Evolutionary conservation across 1,140 invertebrate genomes (phyloP), one percentile per base, ranked within the genome.

Genomic region (Drosophila trapezifrons): DNA sequence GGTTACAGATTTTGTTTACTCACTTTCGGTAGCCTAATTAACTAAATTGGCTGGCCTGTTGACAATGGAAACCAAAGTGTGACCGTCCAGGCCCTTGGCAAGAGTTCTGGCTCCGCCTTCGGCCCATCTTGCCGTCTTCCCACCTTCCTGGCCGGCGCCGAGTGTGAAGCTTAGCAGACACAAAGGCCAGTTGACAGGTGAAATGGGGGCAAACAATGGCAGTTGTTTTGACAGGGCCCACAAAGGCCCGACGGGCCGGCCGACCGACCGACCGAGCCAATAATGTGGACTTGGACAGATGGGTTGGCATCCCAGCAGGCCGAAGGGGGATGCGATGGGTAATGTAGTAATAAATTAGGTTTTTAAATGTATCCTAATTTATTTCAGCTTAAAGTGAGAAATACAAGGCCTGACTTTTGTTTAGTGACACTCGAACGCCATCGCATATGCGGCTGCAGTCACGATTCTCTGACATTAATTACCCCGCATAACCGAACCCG

Each of bases 11-110:
- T 70, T 47, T 75, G 67, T 80, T 81, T 81, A 73, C 52, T 54
- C 40, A 45, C 58, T 86, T 81, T 58, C 77, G 65, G 66, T 73
- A 76, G 72, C 54, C 67, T 81, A 81, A 81, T 81, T 78, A 81
- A 78, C 56, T 64, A 66, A 76, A 79, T 63, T 70, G 80, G 29
- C 38, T 78, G 60, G 45, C 54, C 27, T 78, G 77, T 46, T 76
- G 73, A 76, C 72, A 76, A 76, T 76, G 49, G 54, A 58, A 47
- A 57, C 69, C 66, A 37, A 49, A 72, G 66, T 71, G 66, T 35
- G 46, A 43, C 62, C 42, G 25, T 22, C 32, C 22, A n/a, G 27
- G 12, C 25, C 20, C 32, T 54, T 18, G 67, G 52, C 43, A 49
- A 69, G 49, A 69, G 69, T 62, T 46, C 38, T 37, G 45, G 18